Evolutionary conservation across 2,888 invertebrate species (phyloP).

Genomic region (Cephalotes varians): DNA sequence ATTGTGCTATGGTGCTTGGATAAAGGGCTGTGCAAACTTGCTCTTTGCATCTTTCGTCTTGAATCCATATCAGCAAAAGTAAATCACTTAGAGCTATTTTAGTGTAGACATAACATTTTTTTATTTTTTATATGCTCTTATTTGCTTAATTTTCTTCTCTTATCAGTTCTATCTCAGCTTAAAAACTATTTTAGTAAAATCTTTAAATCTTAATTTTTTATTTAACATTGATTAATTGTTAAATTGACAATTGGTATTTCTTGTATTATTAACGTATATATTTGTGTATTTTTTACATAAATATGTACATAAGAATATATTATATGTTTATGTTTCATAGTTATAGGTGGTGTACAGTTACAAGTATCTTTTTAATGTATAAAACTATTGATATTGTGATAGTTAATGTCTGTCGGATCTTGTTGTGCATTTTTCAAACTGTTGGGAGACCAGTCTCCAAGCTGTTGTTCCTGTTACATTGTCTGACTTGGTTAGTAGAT

Average conservation of each 20-base stretch:
- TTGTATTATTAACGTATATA: not conserved
- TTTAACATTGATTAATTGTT: slow-evolving; percentile 14
- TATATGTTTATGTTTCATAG: slow-evolving; percentile 24
- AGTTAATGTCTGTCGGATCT: slow-evolving; percentile 70
- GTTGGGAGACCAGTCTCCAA: slow-evolving; percentile 69
- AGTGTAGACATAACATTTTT: not conserved
- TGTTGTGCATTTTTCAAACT: slow-evolving; percentile 71
- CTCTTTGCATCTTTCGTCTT: slow-evolving; percentile 76
- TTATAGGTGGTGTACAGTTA: slow-evolving; percentile 68
- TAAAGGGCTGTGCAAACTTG: slow-evolving; percentile 74
- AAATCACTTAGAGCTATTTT: slow-evolving; percentile 35
- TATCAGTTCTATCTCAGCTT: not conserved
- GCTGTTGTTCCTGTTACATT: slow-evolving; percentile 74
- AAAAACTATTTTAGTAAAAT: not conserved
- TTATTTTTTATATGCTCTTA: not conserved
- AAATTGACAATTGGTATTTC: not conserved
- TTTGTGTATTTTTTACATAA: not conserved
- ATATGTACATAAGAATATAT: not conserved
- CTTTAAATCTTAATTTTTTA: not conserved
- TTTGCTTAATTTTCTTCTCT: not conserved
- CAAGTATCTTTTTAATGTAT: slow-evolving; percentile 68
- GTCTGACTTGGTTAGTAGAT: slow-evolving; percentile 76
- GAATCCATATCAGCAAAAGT: slow-evolving; percentile 75
- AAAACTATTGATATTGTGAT: slow-evolving; percentile 73
- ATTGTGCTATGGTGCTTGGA: slow-evolving; percentile 73